Evolutionary conservation across 2,113 vertebrate species (phyloP), one percentile per base, ranked within the genome.

Genomic region (Glareola pratincola): DNA sequence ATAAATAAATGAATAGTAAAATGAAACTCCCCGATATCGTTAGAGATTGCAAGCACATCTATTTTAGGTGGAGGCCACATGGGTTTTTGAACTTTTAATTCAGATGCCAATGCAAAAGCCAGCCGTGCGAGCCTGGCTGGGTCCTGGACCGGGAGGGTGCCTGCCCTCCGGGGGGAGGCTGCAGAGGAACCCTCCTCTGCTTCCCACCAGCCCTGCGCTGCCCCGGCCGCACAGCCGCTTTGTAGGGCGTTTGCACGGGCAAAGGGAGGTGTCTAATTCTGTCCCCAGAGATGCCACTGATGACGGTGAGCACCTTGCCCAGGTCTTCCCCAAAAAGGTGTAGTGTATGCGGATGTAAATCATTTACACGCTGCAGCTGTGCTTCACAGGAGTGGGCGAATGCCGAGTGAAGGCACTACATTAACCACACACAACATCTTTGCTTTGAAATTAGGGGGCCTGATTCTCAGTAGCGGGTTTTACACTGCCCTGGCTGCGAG

Each of bases 391-490:
- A 34, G 63, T 1, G 5, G 29, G 9, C 22, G 19, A 12, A 20
- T 4, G 57, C 53, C 7, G 73, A n/a, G 47, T 5, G 48, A 47
- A 30, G 36, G 12, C 23, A 14, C 53, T 19, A 32, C 16, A 7
- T 2, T 4, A 62, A 36, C 34, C 57, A 32, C 68, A 24, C 14
- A 41, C 37, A 39, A 3, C 41, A 6, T 7, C n/a, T 62, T n/a
- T 26, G 43, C 73, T 60, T 41, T 37, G 66, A 13, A 56, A 45
- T 6, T 4, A 32, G 1, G 67, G 43, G 43, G 54, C 4, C 78
- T 21, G 59, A 13, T 34, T 64, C 50, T 10, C 1, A 1, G 41
- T 1, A 29, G 56, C 5, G 0, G 14, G 17, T 1, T 23, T 62
- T 34, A 23, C 15, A 0, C 20, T 2, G 17, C 59, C 14, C 69